Evolutionary conservation across 2,797 vertebrate species (phyloP).

Genomic region (Chlorospingus flavigularis): DNA sequence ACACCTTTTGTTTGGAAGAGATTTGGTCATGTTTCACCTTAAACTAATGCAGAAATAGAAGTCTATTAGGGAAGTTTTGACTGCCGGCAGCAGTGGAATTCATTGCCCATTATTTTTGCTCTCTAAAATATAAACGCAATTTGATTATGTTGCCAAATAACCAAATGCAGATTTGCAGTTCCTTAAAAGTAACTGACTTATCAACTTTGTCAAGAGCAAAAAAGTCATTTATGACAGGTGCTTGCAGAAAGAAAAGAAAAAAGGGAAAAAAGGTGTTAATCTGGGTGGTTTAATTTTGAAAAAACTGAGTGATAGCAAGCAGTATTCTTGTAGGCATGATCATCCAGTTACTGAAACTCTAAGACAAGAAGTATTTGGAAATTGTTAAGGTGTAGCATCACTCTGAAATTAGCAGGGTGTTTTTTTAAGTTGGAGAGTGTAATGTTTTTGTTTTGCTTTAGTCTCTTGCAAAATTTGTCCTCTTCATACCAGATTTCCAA

Average conservation of each 20-base stretch:
- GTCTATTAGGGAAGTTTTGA: not conserved
- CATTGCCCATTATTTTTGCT: slow-evolving; percentile 45
- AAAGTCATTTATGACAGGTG: slow-evolving; percentile 24
- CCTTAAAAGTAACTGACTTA: not conserved
- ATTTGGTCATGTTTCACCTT: slow-evolving; percentile 32
- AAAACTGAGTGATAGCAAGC: not conserved
- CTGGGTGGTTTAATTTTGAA: slow-evolving; percentile 20
- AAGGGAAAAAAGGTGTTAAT: not conserved
- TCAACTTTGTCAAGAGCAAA: slow-evolving; percentile 14
- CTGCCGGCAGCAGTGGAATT: slow-evolving; percentile 35
- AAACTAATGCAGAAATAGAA: slow-evolving; percentile 42
- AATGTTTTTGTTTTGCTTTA: not conserved
- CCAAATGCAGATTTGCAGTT: not conserved
- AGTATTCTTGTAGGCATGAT: slow-evolving; percentile 26
- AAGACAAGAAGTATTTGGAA: not conserved
- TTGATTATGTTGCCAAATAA: not conserved
- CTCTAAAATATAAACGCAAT: slow-evolving; percentile 28
- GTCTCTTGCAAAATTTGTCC: not conserved
- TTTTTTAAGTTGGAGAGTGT: not conserved
- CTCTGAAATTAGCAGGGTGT: not conserved
- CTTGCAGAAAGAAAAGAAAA: slow-evolving; percentile 11
- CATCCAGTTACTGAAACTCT: not conserved
- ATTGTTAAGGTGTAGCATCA: not conserved
- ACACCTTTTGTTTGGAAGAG: slow-evolving; percentile 52
- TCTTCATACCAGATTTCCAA: not conserved